A percentile compares a stretch with the other conserved stretches of the same genome.
Evolutionary conservation across 2,888 invertebrate species (phyloP).

Genomic region (Drosophila engyochracea): DNA sequence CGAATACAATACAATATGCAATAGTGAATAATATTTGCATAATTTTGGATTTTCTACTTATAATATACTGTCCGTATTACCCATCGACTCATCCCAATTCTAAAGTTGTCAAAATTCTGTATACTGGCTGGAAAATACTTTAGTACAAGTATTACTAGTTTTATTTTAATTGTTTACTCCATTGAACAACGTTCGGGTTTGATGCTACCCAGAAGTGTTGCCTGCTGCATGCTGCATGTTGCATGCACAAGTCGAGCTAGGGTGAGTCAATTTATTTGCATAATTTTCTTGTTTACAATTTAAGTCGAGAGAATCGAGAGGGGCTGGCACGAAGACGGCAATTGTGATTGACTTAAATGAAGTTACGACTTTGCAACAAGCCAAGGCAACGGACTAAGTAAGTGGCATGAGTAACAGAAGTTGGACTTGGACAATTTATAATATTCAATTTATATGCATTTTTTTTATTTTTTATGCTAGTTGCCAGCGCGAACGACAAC

Average conservation of each 20-base stretch:
- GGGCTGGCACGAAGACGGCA: conserved; percentile 25
- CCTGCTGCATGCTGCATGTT: conserved; percentile 20
- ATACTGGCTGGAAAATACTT: neutral
- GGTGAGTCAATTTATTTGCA: conserved; percentile 73
- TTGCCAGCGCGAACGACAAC: conserved; percentile 31
- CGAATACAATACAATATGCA: neutral
- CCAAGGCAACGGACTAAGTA: conserved; percentile 38
- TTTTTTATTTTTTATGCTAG: conserved; percentile 28
- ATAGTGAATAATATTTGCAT: neutral
- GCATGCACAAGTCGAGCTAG: conserved; percentile 28
- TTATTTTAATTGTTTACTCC: conserved; percentile 38
- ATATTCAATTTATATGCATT: conserved; percentile 84
- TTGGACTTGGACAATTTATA: conserved; percentile 77
- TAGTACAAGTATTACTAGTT: neutral
- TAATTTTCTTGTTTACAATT: conserved; percentile 84
- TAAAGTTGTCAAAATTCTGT: neutral
- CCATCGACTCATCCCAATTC: neutral
- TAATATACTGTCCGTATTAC: neutral
- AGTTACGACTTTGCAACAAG: conserved; percentile 76
- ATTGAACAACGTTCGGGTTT: conserved; percentile 15
- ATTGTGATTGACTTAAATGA: conserved; percentile 82
- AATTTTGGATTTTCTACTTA: neutral
- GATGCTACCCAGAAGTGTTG: neutral
- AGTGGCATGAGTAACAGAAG: conserved; percentile 54
- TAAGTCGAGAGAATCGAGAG: conserved; percentile 39